phyloP scores from a whole-genome alignment of 2,797 vertebrate species.

The Anas georgica region DNA sequence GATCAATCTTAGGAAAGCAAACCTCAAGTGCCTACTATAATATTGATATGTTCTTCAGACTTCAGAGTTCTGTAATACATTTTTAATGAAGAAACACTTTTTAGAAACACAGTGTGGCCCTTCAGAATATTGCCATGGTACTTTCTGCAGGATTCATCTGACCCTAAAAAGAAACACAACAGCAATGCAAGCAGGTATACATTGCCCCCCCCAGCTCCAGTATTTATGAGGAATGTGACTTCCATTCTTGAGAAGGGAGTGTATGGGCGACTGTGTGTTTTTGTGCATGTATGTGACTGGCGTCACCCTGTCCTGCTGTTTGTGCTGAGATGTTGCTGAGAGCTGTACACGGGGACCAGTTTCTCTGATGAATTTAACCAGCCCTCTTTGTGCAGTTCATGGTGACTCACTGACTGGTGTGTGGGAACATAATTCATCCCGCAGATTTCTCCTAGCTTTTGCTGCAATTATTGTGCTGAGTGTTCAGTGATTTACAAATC shows the following conservation, averaged over 20 bases:
- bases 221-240: not conserved
- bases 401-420: not conserved
- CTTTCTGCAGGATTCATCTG: not conserved
- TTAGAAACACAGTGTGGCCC: not conserved
- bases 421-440: not conserved
- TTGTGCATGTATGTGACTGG: not conserved
- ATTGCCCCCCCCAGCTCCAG: not conserved
- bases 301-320: not conserved
- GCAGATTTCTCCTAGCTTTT: not conserved
- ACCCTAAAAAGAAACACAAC: not conserved
- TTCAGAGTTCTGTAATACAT: constrained; percentile 14
- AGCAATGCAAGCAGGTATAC: not conserved
- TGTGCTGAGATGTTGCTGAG: not conserved
- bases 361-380: not conserved
- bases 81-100: constrained; percentile 29
- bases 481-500: not conserved
- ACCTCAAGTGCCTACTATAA: constrained; percentile 31
- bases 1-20: constrained; percentile 42
- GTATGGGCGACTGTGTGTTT: fast-evolving
- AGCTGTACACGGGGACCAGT: not conserved
- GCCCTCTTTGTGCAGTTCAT: not conserved
- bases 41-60: constrained; percentile 18
- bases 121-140: not conserved
- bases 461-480: not conserved
- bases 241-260: not conserved